Percentiles rank a stretch among this genome's conserved stretches.
These are phyloP conservation scores for Phycodurus eques DNA, from an alignment of 2,113 vertebrate genomes.

Conservation along the genomic window DNA sequence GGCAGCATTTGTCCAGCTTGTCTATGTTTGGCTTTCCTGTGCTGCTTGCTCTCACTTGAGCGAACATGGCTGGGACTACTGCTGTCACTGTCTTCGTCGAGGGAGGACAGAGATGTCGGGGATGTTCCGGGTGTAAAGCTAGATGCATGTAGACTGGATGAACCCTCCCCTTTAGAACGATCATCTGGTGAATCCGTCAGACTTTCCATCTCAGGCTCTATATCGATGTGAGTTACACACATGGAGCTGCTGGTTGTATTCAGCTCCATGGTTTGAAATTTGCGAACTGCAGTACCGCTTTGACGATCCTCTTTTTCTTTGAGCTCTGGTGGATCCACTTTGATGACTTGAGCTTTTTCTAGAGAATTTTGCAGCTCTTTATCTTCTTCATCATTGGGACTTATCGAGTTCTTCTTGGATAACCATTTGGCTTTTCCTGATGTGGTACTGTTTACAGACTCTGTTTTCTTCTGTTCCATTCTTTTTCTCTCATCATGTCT, in stretches of 20 bases:
- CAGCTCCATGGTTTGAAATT: constrained; percentile 81
- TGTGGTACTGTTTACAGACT: constrained; percentile 68
- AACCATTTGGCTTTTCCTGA: constrained; percentile 78
- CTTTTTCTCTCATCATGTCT: constrained; percentile 76
- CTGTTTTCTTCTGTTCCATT: constrained; percentile 74
- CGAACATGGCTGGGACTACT: constrained; percentile 91
- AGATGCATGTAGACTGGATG: constrained; percentile 94
- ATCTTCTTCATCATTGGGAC: constrained; percentile 83
- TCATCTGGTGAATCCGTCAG: constrained; percentile 97
- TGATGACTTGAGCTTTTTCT: constrained; percentile 76
- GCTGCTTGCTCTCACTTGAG: constrained; percentile 88
- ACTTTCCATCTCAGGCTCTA: constrained; percentile 92
- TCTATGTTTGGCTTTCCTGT: constrained; percentile 92
- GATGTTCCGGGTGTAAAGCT: constrained; percentile 97
- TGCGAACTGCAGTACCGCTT: constrained; percentile 61
- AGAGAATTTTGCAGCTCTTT: constrained; percentile 73
- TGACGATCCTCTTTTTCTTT: constrained; percentile 50
- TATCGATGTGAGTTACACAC: constrained; percentile 70
- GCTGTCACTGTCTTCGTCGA: constrained; percentile 98
- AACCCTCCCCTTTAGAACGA: constrained; percentile 90
- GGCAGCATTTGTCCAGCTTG: constrained; percentile 89
- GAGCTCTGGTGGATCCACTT: constrained; percentile 75
- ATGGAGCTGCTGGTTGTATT: constrained; percentile 79
- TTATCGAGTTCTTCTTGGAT: constrained; percentile 79
- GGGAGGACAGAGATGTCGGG: constrained; percentile 92